phyloP scores from a whole-genome alignment of 30 jellyfish, hydroid and myxozoan species.

The Aurelia sp. region DNA sequence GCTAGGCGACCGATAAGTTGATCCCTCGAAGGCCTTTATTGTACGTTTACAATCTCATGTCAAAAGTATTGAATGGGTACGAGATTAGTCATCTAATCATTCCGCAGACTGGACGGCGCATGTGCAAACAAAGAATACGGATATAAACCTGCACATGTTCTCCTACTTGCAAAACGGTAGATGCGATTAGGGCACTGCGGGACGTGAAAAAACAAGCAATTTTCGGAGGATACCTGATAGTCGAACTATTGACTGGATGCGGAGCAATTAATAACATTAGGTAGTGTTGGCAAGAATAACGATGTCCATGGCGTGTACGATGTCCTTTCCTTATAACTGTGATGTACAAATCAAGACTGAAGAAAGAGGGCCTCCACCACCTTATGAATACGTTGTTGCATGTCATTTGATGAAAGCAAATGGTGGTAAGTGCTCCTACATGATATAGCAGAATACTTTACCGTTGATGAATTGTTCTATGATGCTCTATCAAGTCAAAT shows the following conservation, averaged over 20 bases:
- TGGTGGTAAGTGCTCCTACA: constrained; percentile 1
- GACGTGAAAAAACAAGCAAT: no score
- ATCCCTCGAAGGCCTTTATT: constrained; percentile 43
- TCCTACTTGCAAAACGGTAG: not conserved
- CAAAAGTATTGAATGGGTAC: constrained; percentile 28
- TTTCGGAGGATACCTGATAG: no score
- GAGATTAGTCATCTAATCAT: constrained; percentile 63
- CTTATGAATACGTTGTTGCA: constrained; percentile 36
- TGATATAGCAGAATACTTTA: no score
- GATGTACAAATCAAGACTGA: constrained; percentile 45
- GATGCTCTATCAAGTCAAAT: no score
- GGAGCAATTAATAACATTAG: not conserved
- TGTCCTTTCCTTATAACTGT: constrained; percentile 15
- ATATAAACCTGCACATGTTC: not conserved
- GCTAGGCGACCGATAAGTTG: constrained; percentile 57
- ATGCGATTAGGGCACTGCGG: no score
- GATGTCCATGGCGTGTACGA: constrained; percentile 29
- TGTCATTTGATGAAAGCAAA: constrained; percentile 14
- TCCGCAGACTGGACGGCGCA: constrained; percentile 13
- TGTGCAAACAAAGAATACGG: constrained; percentile 18
- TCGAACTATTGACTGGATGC: not conserved
- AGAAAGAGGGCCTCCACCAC: constrained; percentile 70
- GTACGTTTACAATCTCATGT: constrained; percentile 32
- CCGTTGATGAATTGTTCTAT: no score
- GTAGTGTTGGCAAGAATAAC: not conserved